Conservation (phyloP, 2,888 invertebrate genomes). For the Hypselothyrea guttata region DNA sequence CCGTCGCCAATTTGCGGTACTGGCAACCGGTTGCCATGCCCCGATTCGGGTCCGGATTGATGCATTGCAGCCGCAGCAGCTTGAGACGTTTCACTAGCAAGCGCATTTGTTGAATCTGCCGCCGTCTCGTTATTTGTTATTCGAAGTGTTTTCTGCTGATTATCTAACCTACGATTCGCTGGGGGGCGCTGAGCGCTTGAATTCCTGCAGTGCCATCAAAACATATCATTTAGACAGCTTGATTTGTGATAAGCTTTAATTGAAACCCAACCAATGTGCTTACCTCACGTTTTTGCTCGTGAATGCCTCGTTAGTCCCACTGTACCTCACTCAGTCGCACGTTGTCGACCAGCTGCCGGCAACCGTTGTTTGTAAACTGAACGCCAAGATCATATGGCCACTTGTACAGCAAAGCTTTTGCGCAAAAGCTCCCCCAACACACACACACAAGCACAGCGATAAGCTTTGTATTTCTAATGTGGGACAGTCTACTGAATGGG, state of each 20-base stretch:
- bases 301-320: no score
- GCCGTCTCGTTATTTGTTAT: slow-evolving; percentile 8
- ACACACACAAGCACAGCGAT: neutral
- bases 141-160: slow-evolving; percentile 13
- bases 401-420: slow-evolving; percentile 39
- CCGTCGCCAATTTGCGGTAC: slow-evolving; percentile 49
- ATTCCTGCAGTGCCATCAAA: slow-evolving; percentile 41
- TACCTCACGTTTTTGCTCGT: slow-evolving; percentile 26
- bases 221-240: slow-evolving; percentile 42
- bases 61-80: slow-evolving; percentile 33
- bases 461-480: slow-evolving; percentile 4
- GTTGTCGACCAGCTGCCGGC: slow-evolving; percentile 28
- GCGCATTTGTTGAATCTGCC: slow-evolving; percentile 49
- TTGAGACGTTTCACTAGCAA: slow-evolving; percentile 49
- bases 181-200: slow-evolving; percentile 26
- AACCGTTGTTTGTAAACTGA: slow-evolving; percentile 65
- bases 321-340: slow-evolving; percentile 1
- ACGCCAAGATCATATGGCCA: slow-evolving; percentile 53
- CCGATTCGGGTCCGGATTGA: slow-evolving; percentile 26
- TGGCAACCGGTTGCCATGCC: slow-evolving; percentile 64
- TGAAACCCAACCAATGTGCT: slow-evolving; percentile 26
- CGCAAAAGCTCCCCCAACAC: slow-evolving; percentile 38
- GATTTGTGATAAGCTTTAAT: slow-evolving; percentile 54
- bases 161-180: slow-evolving; percentile 48
- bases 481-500: slow-evolving; percentile 13